These are phyloP conservation scores for Digitonthophagus gazella DNA, from an alignment of 2,888 invertebrate species.

Conservation along the genomic window DNA sequence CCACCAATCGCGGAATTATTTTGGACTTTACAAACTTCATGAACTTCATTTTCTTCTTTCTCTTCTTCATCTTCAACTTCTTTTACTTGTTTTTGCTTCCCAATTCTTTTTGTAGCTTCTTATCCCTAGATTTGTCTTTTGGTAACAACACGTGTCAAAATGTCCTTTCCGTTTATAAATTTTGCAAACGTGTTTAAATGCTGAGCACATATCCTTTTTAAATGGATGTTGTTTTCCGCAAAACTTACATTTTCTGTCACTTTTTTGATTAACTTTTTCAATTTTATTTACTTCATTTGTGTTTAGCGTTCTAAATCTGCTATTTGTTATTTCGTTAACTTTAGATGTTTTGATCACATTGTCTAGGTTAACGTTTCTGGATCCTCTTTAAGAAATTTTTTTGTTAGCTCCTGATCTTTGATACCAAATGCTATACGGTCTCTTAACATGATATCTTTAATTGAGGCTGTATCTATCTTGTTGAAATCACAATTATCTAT, in stretches of 20 bases:
- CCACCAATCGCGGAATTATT: neutral
- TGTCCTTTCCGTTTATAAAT: neutral
- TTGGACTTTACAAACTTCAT: neutral
- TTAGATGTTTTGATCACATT: too few species aligned
- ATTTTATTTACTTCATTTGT: neutral
- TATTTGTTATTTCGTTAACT: too few species aligned
- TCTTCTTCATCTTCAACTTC: neutral
- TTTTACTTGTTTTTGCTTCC: neutral
- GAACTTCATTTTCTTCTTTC: neutral
- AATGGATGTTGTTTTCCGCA: slow-evolving; percentile 20
- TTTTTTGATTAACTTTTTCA: slow-evolving; percentile 4
- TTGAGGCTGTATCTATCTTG: neutral
- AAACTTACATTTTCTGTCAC: slow-evolving; percentile 11
- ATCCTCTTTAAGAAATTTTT: slow-evolving; percentile 13
- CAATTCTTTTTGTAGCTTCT: neutral
- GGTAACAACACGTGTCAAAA: neutral
- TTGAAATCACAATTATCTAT: neutral
- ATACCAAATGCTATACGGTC: slow-evolving; percentile 13
- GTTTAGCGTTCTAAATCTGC: too few species aligned
- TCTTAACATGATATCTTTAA: slow-evolving; percentile 1
- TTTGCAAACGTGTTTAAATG: neutral
- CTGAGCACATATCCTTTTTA: slow-evolving; percentile 13
- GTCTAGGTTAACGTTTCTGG: too few species aligned
- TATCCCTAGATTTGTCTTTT: neutral
- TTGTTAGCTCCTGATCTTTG: slow-evolving; percentile 11